Evolutionary conservation across 1,140 invertebrate genomes (phyloP), one percentile per base, ranked within the genome.

Genomic region (Cardiocondyla obscurior): DNA sequence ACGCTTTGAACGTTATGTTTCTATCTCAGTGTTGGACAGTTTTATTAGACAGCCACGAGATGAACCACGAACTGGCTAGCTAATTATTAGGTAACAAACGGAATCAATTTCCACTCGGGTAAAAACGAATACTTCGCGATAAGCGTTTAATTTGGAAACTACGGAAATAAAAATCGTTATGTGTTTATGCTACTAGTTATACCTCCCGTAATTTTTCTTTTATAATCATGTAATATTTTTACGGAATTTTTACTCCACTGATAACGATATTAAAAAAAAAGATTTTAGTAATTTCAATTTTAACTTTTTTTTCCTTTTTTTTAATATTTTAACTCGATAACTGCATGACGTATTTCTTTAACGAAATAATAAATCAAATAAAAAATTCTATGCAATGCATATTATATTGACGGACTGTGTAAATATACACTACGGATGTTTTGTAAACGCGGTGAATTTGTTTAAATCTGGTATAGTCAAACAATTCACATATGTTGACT

Each of bases 401-500:
- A 33, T 58, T 42, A 44, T 44, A 36, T 16, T 53, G 25, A 36
- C 22, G 6, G 6, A 53, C n/a, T 42, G 22, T 53, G 22, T 4
- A 64, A 65, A 33, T 65, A 67, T 30, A 55, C 16, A 16, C 33
- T 53, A 25, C 7, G 25, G n/a, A 22, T 51, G 30, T 30, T 67
- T 79, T 46, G 46, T 46, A 67, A 64, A 67, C 49, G 3, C 6
- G 22, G 16, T 1, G 28, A n/a, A 42, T 36, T 51, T 64, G 58
- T 65, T 53, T 39, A 22, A 44, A 62, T 58, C 51, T 28, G 51
- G 44, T 73, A 28, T 84, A 81, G 22, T 12, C 58, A 42, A 62
- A 42, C 74, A 67, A 77, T 85, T 58, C 28, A 14, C 28, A 39
- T 73, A 42, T 72, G 70, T 87, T 88, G 62, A 85, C 72, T 62